Evolutionary conservation across 2,888 invertebrate genomes (phyloP), one percentile per base, ranked within the genome.

Genomic region (Erebia palarica): DNA sequence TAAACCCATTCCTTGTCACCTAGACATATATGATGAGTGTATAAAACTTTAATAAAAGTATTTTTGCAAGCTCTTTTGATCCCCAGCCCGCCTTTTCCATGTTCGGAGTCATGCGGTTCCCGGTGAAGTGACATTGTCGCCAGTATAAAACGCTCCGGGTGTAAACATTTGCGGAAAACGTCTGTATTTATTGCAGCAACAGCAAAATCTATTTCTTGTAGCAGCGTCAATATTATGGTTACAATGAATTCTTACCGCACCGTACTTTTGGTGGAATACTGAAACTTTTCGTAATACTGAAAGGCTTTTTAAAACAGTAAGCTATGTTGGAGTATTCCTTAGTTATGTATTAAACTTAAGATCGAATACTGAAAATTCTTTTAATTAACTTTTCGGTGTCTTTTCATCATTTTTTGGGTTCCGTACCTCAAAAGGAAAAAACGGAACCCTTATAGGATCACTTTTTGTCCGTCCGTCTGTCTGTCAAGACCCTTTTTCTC

Each of bases 31-130:
- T 47, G 11, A 36, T 7, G 36, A 11, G 16, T 16, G 16, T 16
- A 53, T 53, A 53, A 9, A 53, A 53, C 9, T 16, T n/a, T 9
- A 53, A 55, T 18, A 55, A 65, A 68, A 53, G 70, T 18, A 47
- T 27, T 71, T 70, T 71, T 71, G 21, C 72, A 69, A 69, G 59
- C 64, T 61, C 68, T 73, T 65, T 73, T 72, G 69, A 68, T 59
- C 67, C 49, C 10, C 16, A 27, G 27, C 65, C 75, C 76, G 76
- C 76, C 76, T 72, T 71, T 76, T 73, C 61, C 75, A 47, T 75
- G 75, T 75, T 47, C 47, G 59, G 53, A 60, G 63, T 60, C 47
- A 53, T 16, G 27, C 21, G 67, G 16, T 67, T 49, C 51, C 60
- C 53, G 44, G 51, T 55, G 63, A 55, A 65, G 27, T 18, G 57